A percentile compares a stretch with the other conserved stretches of the same genome.
Evolutionary conservation across 2,113 vertebrate genomes (phyloP).

Genomic region (Campylomormyrus numenius): DNA sequence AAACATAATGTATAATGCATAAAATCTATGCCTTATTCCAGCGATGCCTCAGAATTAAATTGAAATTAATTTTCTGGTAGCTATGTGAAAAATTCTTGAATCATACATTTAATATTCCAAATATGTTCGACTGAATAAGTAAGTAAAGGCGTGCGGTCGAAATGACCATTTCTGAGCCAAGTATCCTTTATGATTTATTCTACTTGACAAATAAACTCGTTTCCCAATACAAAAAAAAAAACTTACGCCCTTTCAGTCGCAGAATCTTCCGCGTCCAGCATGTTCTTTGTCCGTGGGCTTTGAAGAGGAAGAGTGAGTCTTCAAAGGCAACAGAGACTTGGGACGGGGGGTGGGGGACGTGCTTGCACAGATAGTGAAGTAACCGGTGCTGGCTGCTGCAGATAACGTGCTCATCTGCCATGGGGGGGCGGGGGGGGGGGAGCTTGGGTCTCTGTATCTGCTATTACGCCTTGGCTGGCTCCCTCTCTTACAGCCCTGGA

Average conservation of each 20-base stretch:
- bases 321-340: neutral
- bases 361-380: slow-evolving; percentile 27
- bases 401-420: slow-evolving; percentile 27
- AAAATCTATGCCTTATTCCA: neutral
- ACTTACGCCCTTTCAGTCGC: slow-evolving; percentile 45
- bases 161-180: neutral
- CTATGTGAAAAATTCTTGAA: neutral
- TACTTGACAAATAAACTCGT: neutral
- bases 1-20: neutral
- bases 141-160: neutral
- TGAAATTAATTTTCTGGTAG: neutral
- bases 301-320: neutral
- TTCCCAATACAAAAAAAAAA: slow-evolving; percentile 16
- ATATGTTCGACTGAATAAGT: neutral
- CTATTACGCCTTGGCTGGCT: neutral
- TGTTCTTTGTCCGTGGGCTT: neutral
- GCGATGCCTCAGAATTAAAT: neutral
- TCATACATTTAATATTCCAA: neutral
- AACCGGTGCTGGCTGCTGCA: slow-evolving; percentile 26
- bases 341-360: neutral
- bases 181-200: neutral
- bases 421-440: neutral
- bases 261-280: neutral
- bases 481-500: neutral
- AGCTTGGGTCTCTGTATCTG: neutral